Evolutionary conservation across 2,797 vertebrate species (phyloP).

Genomic region (Alcedo quadribrachys): DNA sequence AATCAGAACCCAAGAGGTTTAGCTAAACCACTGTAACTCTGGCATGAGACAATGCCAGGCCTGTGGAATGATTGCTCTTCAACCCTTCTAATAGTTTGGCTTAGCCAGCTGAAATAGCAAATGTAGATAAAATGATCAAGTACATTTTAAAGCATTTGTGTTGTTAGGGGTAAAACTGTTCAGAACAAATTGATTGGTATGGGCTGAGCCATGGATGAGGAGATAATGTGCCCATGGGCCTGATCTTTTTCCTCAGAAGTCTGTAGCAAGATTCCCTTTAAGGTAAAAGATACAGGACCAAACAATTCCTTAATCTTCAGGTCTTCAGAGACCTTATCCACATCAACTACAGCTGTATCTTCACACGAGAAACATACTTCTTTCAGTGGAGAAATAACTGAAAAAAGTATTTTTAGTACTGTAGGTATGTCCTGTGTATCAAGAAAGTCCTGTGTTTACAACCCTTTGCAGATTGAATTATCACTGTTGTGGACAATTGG

Average conservation of each 20-base stretch:
- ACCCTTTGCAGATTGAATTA: neutral
- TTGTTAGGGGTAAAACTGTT: neutral
- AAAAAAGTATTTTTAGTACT: neutral
- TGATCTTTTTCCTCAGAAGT: neutral
- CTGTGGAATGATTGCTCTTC: neutral
- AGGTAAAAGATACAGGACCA: neutral
- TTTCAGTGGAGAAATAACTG: neutral
- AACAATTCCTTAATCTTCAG: neutral
- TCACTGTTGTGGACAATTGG: neutral
- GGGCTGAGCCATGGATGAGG: neutral
- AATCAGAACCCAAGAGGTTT: neutral
- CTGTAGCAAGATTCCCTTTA: neutral
- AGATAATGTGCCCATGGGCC: neutral
- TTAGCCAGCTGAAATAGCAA: neutral
- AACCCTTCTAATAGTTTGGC: fast-evolving
- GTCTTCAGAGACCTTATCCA: neutral
- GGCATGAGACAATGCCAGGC: neutral
- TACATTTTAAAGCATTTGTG: neutral
- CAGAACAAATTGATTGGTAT: neutral
- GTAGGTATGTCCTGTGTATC: neutral
- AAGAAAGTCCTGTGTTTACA: neutral
- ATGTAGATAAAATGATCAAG: neutral
- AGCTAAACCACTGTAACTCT: neutral
- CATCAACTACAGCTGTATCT: neutral
- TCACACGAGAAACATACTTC: neutral